Conservation (phyloP, 2,888 invertebrate genomes). For the Nematopogon swammerdamellus region DNA sequence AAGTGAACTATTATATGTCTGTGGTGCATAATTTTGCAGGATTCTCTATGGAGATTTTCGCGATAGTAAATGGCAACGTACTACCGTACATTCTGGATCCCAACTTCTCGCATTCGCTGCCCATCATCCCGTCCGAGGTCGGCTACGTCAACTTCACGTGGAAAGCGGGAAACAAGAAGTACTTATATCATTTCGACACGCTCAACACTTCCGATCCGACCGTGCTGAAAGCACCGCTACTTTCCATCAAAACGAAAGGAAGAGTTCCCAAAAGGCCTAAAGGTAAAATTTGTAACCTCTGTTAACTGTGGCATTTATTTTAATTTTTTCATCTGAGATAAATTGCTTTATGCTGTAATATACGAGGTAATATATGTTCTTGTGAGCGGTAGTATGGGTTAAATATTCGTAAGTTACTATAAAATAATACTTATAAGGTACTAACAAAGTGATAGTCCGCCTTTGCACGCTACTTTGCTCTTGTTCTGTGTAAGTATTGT, state of each 20-base stretch:
- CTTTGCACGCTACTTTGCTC: too few species aligned
- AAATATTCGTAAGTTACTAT: too few species aligned
- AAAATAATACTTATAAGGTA: too few species aligned
- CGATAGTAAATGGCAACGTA: conserved; percentile 84
- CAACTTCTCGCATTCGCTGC: conserved; percentile 84
- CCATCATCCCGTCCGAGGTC: conserved; percentile 90
- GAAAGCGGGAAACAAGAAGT: conserved; percentile 78
- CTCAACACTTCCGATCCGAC: conserved; percentile 81
- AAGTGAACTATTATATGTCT: too few species aligned
- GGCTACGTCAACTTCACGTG: conserved; percentile 89
- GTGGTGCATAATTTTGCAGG: conserved; percentile 54
- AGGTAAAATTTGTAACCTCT: conserved; percentile 58
- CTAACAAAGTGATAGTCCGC: too few species aligned
- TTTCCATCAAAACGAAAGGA: conserved; percentile 83
- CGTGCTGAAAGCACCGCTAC: conserved; percentile 80
- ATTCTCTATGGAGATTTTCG: conserved; percentile 83
- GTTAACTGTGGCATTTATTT: not conserved
- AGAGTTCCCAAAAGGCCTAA: conserved; percentile 82
- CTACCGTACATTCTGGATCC: conserved; percentile 84
- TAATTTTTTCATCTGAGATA: conserved; percentile 1
- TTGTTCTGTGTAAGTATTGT: too few species aligned
- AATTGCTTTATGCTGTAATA: too few species aligned
- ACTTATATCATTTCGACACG: conserved; percentile 83
- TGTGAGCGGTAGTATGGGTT: too few species aligned
- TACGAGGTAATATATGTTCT: too few species aligned